Base-by-base conservation (phyloP, 2,113 vertebrate species). In the Phaethon lepturus region DNA sequence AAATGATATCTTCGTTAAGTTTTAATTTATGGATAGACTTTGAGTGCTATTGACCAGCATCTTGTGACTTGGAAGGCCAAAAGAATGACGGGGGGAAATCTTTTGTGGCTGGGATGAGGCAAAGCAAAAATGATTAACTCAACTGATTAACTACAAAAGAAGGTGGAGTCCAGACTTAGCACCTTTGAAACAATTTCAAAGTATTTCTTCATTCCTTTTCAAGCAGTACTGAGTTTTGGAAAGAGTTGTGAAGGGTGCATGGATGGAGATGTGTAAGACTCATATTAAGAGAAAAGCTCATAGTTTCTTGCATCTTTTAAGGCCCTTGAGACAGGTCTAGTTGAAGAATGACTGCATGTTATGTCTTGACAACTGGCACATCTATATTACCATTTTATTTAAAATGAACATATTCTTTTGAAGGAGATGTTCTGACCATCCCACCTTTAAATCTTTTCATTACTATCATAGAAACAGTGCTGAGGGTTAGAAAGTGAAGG, bases 151-250 rank as follows among this genome's bases (percentile, higher is more conserved):
- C 20, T 67, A 74, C 13, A n/a, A 22, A 56, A 64, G 14, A 84
- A 68, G 6, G 10, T 5, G 1, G 10, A 11, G 3, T 10, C 17
- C 24, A 64, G 18, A 38, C 1, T 17, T 45, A 38, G 9, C 6
- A 13, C 8, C 18, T 88, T 44, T 73, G 40, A 73, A 86, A 26
- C 23, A 53, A 17, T 92, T 88, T 72, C 19, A 64, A 60, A 53
- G 23, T 44, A 40, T 79, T 71, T 71, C 14, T 55, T 53, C 42
- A 17, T 50, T 84, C 9, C 4, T 67, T 72, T 91, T 80, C 3
- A 23, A 72, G 25, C 6, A 11, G 5, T 81, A 40, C 1, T 59
- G 62, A 59, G 6, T 85, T 92, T 82, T 45, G 45, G 45, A 45
- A 45, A 7, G 45, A 45, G 45, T 45, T 45, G 45, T 45, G 13